Evolutionary conservation across 2,888 invertebrate species (phyloP), one percentile per base, ranked within the genome.

Genomic region (Unio delphinus): DNA sequence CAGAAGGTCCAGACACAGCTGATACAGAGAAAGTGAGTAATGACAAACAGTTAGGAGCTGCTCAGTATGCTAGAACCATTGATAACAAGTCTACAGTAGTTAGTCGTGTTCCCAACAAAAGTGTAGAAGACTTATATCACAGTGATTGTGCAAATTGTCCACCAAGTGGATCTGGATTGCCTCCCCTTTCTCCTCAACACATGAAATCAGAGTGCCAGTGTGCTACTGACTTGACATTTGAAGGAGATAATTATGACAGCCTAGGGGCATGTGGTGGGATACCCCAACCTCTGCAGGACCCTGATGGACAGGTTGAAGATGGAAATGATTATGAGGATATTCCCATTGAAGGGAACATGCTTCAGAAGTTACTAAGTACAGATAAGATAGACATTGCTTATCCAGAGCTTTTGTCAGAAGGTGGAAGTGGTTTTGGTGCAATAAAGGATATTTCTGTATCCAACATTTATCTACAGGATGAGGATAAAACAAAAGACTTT

Each of bases 391-490:
- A 75, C 59, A 74, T 67, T 66, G 67, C 72, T 15, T 67, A 67
- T 59, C 65, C 58, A 60, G 73, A 74, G 23, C 65, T 59, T 54
- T 30, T 67, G 6, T 61, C 70, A 23, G 65, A 60, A 60, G 70
- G 69, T 63, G 71, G 63, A 66, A 70, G 68, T 61, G 76, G 78
- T 61, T 89, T 89, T 79, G 89, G 89, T 20, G 73, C 86, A 7
- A 88, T 89, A 56, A 89, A 89, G 74, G 88, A 89, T 70, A 74
- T 89, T 20, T 87, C 86, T n/a, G 86, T 89, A 30, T 84, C 86
- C 17, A 89, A 89, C 75, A 88, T 89, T 61, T 81, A 86, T 67
- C 69, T 86, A 8, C 78, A 70, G 30, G 88, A 88, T 56, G 74
- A 75, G 4, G 87, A 88, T 70, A 89, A 89, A 70, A 88, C 86